These are phyloP conservation scores for Chloebia gouldiae DNA, from an alignment of 2,113 vertebrate genomes.

Conservation along the genomic window DNA sequence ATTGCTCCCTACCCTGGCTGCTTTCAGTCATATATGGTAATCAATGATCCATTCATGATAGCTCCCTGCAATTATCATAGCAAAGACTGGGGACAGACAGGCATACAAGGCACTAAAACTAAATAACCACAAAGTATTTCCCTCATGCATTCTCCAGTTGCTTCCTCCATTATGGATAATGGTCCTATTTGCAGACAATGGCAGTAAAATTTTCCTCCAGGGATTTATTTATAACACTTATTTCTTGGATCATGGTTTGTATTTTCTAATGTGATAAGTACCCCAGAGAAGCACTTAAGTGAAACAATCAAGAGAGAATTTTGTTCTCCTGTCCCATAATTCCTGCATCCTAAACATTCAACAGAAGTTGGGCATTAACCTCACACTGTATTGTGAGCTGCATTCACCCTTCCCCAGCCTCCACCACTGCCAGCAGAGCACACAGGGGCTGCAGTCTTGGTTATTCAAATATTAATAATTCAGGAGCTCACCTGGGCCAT, in stretches of 20 bases:
- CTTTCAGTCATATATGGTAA: background rate
- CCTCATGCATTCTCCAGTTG: background rate
- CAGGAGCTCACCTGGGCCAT: background rate
- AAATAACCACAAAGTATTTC: background rate
- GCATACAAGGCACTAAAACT: background rate
- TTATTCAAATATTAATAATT: background rate
- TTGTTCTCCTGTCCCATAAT: conserved; percentile 11
- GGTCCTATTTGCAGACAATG: background rate
- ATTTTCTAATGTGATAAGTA: background rate
- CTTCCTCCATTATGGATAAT: background rate
- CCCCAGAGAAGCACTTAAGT: background rate
- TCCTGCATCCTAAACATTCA: background rate
- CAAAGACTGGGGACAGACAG: background rate
- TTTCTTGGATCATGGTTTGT: background rate
- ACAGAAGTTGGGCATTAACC: background rate
- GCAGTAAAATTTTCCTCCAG: background rate
- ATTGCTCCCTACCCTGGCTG: background rate
- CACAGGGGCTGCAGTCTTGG: background rate
- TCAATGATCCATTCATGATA: background rate
- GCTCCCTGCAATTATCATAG: background rate
- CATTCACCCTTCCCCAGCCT: background rate
- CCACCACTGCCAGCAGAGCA: background rate
- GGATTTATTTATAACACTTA: background rate
- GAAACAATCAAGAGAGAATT: background rate
- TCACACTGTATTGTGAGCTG: background rate